A percentile compares a stretch with the other conserved stretches of the same genome.
Conservation (phyloP, 2,113 vertebrate species). For the Calyptommatus sinebrachiatus region DNA sequence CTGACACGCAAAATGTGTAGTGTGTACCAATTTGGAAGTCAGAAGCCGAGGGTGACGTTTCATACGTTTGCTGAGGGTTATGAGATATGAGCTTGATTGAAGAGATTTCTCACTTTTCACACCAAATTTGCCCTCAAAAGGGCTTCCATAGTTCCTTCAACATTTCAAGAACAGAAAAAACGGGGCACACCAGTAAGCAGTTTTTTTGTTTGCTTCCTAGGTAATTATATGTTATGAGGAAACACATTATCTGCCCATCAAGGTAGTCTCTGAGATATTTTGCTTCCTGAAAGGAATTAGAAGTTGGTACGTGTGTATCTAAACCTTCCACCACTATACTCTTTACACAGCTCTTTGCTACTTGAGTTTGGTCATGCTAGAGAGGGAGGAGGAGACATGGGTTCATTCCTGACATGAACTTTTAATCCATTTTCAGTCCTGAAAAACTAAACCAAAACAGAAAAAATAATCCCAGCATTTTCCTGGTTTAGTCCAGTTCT, state of each 20-base stretch:
- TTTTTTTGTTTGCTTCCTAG: background rate
- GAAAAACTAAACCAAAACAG: too few species aligned
- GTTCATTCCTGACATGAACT: too few species aligned
- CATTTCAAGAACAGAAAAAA: background rate
- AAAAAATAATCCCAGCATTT: too few species aligned
- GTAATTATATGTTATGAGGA: background rate
- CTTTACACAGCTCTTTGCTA: too few species aligned
- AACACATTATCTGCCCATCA: background rate
- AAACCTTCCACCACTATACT: too few species aligned
- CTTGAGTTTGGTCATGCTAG: too few species aligned
- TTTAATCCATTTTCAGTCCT: too few species aligned
- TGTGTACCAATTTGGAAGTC: background rate
- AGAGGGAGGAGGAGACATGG: too few species aligned
- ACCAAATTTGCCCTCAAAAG: background rate
- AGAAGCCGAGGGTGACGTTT: conserved; percentile 18
- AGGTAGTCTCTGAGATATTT: background rate
- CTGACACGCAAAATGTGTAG: background rate
- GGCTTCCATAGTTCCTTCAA: background rate
- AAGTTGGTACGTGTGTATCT: background rate
- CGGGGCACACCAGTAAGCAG: background rate
- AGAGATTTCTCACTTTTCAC: background rate
- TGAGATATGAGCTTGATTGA: background rate
- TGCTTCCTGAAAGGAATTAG: background rate
- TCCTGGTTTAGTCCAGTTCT: too few species aligned
- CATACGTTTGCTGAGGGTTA: background rate